A percentile compares a stretch with the other conserved stretches of the same genome.
Evolutionary conservation across 2,888 invertebrate species (phyloP).

Genomic region (Gortyna flavago): DNA sequence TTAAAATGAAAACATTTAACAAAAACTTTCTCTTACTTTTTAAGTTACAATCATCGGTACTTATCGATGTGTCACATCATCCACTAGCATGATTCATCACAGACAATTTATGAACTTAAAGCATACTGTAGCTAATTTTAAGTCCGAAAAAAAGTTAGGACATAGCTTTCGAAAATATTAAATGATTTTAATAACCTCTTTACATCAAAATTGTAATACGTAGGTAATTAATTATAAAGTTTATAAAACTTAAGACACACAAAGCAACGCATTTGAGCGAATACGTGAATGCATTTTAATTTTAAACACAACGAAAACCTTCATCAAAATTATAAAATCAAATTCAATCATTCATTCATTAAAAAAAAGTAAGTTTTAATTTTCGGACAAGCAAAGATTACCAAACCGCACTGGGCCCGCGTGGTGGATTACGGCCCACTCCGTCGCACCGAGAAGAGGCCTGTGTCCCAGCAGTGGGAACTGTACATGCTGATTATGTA

Average conservation of each 20-base stretch:
- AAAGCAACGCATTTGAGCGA: conserved; percentile 21
- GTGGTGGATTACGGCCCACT: neutral
- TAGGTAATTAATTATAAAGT: conserved; percentile 12
- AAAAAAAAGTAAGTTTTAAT: neutral
- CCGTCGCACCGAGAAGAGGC: neutral
- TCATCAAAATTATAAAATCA: conserved; percentile 17
- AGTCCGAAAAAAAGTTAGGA: conserved; percentile 26
- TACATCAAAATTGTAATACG: conserved; percentile 1
- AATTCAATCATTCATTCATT: conserved; percentile 8
- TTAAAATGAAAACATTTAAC: conserved; percentile 70
- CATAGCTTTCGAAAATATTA: conserved; percentile 21
- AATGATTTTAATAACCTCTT: conserved; percentile 6
- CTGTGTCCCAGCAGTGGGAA: neutral
- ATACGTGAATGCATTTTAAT: conserved; percentile 19
- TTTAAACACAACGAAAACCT: conserved; percentile 27
- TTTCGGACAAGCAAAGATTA: neutral
- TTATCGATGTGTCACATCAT: conserved; percentile 55
- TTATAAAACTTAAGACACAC: conserved; percentile 23
- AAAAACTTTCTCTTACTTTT: conserved; percentile 70
- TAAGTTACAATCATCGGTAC: conserved; percentile 65
- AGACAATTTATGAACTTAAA: conserved; percentile 61
- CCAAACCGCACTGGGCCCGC: neutral
- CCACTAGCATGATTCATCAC: conserved; percentile 62
- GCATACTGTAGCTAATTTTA: conserved; percentile 36
- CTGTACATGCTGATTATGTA: neutral